phyloP scores from a whole-genome alignment of 2,113 vertebrate species.

The Budorcas taxicolor region DNA sequence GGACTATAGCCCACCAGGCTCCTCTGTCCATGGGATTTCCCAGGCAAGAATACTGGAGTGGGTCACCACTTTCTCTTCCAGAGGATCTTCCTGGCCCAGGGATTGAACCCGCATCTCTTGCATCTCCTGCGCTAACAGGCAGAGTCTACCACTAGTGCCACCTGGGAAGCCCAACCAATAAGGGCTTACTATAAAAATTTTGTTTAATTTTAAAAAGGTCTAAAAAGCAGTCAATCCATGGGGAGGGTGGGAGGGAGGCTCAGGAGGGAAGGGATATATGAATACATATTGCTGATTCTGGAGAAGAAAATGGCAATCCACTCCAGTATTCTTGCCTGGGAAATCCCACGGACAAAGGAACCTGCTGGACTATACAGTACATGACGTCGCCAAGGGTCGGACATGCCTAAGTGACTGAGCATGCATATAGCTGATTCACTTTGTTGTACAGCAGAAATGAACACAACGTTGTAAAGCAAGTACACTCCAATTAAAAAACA shows the following conservation, averaged over 20 bases:
- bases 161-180: neutral
- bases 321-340: neutral
- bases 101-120: neutral
- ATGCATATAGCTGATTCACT: neutral
- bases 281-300: neutral
- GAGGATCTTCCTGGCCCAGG: neutral
- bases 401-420: neutral
- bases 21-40: neutral
- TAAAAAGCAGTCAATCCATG: neutral
- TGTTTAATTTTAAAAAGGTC: neutral
- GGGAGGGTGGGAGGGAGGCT: neutral
- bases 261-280: neutral
- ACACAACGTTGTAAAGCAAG: neutral
- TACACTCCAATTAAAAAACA: neutral
- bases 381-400: accelerated
- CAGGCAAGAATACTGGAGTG: neutral
- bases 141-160: neutral
- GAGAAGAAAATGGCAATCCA: neutral
- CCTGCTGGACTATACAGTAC: neutral
- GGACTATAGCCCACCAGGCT: neutral
- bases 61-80: neutral
- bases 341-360: neutral
- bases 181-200: neutral
- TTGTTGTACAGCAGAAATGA: neutral
- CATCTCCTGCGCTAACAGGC: neutral